Evolutionary conservation across 2,113 vertebrate species (phyloP), one percentile per base, ranked within the genome.

Genomic region (Neofelis nebulosa): DNA sequence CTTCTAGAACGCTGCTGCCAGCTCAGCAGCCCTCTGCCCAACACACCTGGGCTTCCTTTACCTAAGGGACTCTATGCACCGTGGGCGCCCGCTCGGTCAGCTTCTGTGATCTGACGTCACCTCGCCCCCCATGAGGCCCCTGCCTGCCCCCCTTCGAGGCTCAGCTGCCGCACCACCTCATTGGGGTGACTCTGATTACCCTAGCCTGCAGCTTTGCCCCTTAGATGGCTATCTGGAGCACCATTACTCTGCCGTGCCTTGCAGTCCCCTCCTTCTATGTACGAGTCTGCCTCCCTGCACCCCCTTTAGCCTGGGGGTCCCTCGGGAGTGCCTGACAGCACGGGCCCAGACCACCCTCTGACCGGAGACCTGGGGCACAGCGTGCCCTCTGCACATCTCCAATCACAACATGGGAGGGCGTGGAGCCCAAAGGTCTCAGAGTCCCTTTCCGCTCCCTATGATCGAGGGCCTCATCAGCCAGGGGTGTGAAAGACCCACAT

Each of bases 31-130:
- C 14, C 11, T 82, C 25, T 76, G 61, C 8, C 86, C 33, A 33
- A 19, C 45, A 12, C 13, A 9, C 66, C 23, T 15, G 0, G 2
- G 48, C 8, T 33, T 14, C 12, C 23, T 89, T 82, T 71, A 10
- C 61, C 69, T 19, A 4, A 5, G 14, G 16, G 16, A 11, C 4
- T 3, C 23, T 7, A 12, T 0, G 21, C 8, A 9, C 36, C 31
- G 12, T 50, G 36, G 25, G 29, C 68, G 41, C 65, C 41, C 21
- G 12, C 31, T 13, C 0, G 0, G 25, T 27, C 25, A 52, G 52
- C 48, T 50, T 57, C 45, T 1, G 2, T 0, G 4, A 31, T 63
- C 85, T 7, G 63, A 50, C 14, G 11, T 21, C 14, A 16, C 52
- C 82, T 89, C 1, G 2, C n/a, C 10, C 15, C 16, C 1, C 0